Evolutionary conservation across 2,113 vertebrate species (phyloP), one percentile per base, ranked within the genome.

Genomic region (Epinephelus lanceolatus): DNA sequence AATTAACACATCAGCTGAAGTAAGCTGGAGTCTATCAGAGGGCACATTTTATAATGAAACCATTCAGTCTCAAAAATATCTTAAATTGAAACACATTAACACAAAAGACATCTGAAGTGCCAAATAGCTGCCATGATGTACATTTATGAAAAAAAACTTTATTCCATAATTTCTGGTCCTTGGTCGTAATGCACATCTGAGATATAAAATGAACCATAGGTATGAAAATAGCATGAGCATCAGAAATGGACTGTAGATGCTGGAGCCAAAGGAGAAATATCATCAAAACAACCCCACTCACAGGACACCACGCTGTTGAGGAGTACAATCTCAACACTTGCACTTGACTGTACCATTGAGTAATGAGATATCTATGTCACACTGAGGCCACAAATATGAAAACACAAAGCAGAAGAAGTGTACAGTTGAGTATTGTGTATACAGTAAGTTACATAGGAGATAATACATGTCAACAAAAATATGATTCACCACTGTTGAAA

Each of bases 141-240:
- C 84, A 51, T 76, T 86, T 88, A 86, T 86, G 85, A 76, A 63
- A 88, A 81, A 87, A 88, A 69, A 81, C 2, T 94, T 94, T 94
- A 93, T 94, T 94, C 52, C 33, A 78, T 88, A 62, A 70, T 83
- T 79, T 80, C 19, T 76, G 19, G 68, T 78, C 79, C 80, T 78
- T 79, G 71, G 73, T 88, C 83, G 82, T 82, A 90, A 88, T 89
- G 70, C 87, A 94, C 91, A 93, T 75, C 89, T 85, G 40, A 84
- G 77, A 93, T 88, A 88, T 78, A 85, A 85, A 88, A 95, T 92
- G 71, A 62, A 91, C 84, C 19, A 91, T 71, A 74, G 73, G 83
- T 93, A 88, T 89, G 89, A 92, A 92, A 91, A 53, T 73, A 92
- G 79, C 86, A 90, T 73, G 56, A 75, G 23, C 70, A 90, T 89